Percentiles rank a stretch among this genome's conserved stretches.
phyloP scores from a whole-genome alignment of 2,113 vertebrate species.

The Planiliza haematocheilus region DNA sequence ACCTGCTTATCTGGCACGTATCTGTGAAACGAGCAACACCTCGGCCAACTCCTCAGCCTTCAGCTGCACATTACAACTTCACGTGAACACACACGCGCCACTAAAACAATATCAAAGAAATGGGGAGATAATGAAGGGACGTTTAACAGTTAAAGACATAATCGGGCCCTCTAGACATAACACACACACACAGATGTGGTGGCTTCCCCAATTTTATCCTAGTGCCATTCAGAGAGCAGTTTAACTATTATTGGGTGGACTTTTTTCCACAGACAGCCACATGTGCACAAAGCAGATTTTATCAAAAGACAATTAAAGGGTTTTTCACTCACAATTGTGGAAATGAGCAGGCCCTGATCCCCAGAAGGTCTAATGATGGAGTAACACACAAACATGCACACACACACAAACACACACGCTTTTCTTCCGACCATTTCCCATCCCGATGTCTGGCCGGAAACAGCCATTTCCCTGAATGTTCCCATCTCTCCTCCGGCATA shows the following conservation, averaged over 20 bases:
- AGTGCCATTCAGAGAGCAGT: background rate
- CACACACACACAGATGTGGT: background rate
- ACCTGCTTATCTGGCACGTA: constrained; percentile 12
- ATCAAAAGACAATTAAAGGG: constrained; percentile 52
- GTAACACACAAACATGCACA: constrained; percentile 12
- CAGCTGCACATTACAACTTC: constrained; percentile 11
- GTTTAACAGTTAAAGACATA: constrained; percentile 16
- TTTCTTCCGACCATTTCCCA: constrained; percentile 70
- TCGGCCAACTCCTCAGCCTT: background rate
- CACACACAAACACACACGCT: constrained; percentile 22
- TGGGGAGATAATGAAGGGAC: background rate
- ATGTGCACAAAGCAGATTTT: constrained; percentile 22
- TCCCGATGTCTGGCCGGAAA: constrained; percentile 78
- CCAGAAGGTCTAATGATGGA: constrained; percentile 48
- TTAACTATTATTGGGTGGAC: constrained; percentile 20
- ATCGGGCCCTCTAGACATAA: background rate
- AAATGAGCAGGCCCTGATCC: constrained; percentile 44
- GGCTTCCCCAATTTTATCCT: background rate
- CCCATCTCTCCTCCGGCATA: constrained; percentile 70
- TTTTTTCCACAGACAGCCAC: background rate
- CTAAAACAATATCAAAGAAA: constrained; percentile 1
- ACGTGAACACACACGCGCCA: background rate
- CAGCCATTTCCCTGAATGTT: constrained; percentile 79
- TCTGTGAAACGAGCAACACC: background rate
- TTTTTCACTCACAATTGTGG: constrained; percentile 27